A percentile compares a stretch with the other conserved stretches of the same genome.
Evolutionary conservation across 1,140 invertebrate genomes (phyloP).

Genomic region (Drosophila pectinifera): DNA sequence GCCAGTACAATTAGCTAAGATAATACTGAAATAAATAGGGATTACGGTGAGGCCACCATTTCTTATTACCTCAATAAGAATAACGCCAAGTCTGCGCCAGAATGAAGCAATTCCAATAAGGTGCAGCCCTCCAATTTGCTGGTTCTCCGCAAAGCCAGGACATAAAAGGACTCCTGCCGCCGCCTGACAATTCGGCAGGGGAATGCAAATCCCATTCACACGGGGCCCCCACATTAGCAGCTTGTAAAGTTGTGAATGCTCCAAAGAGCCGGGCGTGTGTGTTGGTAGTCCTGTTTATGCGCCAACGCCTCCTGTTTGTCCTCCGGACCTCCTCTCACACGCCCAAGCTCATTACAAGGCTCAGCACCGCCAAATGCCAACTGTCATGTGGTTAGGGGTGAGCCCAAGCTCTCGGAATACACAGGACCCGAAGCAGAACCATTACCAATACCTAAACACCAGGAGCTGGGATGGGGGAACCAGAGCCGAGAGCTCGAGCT

Average conservation of each 20-base stretch:
- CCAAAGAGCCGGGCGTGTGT: conserved; percentile 38
- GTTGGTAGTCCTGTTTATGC: conserved; percentile 49
- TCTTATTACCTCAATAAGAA: conserved; percentile 13
- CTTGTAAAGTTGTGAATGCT: conserved; percentile 66
- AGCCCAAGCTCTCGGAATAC: conserved; percentile 11
- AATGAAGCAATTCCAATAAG: conserved; percentile 43
- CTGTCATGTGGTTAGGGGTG: conserved; percentile 53
- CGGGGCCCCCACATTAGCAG: conserved; percentile 68
- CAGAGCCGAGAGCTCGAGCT: neutral
- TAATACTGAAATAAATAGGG: conserved; percentile 8
- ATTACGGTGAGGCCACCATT: neutral
- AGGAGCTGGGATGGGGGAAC: conserved; percentile 29
- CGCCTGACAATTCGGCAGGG: conserved; percentile 41
- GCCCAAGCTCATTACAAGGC: conserved; percentile 63
- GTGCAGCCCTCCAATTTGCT: conserved; percentile 31
- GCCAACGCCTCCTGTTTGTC: conserved; percentile 47
- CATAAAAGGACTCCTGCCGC: conserved; percentile 41
- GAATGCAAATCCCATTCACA: conserved; percentile 43
- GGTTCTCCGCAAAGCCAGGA: conserved; percentile 31
- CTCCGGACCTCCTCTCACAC: conserved; percentile 1
- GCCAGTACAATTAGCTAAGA: neutral
- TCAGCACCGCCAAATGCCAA: conserved; percentile 69
- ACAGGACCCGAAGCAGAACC: conserved; percentile 14
- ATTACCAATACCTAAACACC: conserved; percentile 18
- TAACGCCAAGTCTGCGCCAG: conserved; percentile 8